Evolutionary conservation across 2,797 vertebrate genomes (phyloP).

Genomic region (Tokudaia tokunoshimensis): DNA sequence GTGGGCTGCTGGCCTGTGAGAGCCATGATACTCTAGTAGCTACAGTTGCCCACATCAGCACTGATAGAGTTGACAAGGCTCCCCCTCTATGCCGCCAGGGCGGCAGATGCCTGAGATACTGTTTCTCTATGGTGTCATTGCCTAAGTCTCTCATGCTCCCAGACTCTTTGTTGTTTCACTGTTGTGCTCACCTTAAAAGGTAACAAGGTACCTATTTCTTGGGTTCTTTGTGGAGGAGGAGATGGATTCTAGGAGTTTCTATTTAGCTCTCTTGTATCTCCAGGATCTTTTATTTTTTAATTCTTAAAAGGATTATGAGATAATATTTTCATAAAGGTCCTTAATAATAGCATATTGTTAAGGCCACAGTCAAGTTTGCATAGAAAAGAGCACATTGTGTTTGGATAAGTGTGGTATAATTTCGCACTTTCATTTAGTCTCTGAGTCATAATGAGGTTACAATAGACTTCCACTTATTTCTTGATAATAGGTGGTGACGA

Average conservation of each 20-base stretch:
- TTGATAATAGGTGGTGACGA: neutral
- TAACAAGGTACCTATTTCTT: neutral
- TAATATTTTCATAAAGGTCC: conserved; percentile 45
- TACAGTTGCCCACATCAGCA: neutral
- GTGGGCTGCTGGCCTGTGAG: neutral
- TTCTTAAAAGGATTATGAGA: conserved; percentile 12
- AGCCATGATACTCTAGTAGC: neutral
- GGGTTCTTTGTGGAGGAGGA: neutral
- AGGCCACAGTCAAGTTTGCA: neutral
- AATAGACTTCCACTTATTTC: conserved; percentile 44
- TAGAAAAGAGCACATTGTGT: conserved; percentile 6
- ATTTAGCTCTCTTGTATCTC: neutral
- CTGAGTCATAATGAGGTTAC: conserved; percentile 21
- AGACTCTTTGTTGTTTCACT: neutral
- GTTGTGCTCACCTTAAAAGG: neutral
- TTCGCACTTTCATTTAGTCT: conserved; percentile 41
- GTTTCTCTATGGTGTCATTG: neutral
- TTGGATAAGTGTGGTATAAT: neutral
- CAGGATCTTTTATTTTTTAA: conserved; percentile 44
- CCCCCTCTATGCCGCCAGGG: neutral
- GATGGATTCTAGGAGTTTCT: neutral
- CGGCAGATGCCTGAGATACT: neutral
- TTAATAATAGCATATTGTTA: neutral
- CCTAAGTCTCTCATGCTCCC: neutral
- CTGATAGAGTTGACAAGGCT: neutral